Evolutionary conservation across 2,797 vertebrate genomes (phyloP).

Genomic region (Clamator glandarius): DNA sequence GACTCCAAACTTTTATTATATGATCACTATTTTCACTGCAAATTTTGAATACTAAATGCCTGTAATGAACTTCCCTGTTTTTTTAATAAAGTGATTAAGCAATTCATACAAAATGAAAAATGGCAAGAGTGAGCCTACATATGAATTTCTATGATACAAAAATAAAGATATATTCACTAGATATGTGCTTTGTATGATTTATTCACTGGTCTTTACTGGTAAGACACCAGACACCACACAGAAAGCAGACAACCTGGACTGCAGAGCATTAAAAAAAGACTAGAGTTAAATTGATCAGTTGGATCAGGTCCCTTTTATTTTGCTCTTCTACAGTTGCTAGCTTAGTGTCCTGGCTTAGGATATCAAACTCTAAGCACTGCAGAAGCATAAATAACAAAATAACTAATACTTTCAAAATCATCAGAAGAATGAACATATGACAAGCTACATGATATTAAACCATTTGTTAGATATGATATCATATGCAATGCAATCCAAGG

Average conservation of each 20-base stretch:
- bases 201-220: neutral
- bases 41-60: neutral
- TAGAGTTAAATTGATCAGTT: neutral
- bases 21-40: neutral
- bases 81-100: neutral
- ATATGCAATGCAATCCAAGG: neutral
- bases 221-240: neutral
- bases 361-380: neutral
- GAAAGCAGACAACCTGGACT: neutral
- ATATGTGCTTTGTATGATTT: fast-evolving
- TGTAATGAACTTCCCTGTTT: neutral
- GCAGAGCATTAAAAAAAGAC: neutral
- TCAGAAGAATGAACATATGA: neutral
- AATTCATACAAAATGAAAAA: neutral
- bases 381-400: neutral
- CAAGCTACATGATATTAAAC: neutral
- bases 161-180: neutral
- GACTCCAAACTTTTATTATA: neutral
- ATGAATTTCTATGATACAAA: neutral
- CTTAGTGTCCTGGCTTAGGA: neutral
- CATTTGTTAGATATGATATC: neutral
- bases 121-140: fast-evolving
- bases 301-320: neutral
- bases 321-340: neutral
- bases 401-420: neutral